A percentile compares a stretch with the other conserved stretches of the same genome.
phyloP scores from a whole-genome alignment of 2,113 vertebrate species.

The Hydropotes inermis region DNA sequence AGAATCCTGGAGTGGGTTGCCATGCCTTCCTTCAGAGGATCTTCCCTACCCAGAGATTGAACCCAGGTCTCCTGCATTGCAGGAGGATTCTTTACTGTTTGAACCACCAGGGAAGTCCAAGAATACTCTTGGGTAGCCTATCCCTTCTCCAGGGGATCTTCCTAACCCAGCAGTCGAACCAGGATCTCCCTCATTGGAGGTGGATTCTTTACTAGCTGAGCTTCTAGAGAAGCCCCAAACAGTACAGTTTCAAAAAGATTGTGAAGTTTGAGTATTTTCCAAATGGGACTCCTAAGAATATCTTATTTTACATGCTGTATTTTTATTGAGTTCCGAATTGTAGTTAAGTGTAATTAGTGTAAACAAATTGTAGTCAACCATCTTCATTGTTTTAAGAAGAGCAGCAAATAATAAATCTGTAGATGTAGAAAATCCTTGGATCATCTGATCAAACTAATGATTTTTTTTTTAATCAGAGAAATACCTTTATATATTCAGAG shows the following conservation, averaged over 20 bases:
- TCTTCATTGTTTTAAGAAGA: not conserved
- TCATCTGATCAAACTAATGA: not conserved
- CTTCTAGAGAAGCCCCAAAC: not conserved
- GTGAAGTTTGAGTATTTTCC: not conserved
- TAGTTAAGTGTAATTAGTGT: not conserved
- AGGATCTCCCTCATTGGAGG: not conserved
- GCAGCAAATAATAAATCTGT: not conserved
- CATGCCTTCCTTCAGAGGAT: not conserved
- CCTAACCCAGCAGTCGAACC: not conserved
- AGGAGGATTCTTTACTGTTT: not conserved
- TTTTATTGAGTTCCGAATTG: not conserved
- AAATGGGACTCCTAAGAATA: not conserved
- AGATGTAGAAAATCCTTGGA: not conserved
- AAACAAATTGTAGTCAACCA: not conserved
- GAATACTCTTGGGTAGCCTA: not conserved
- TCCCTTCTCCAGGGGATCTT: not conserved
- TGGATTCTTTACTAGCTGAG: not conserved
- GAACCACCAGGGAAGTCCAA: not conserved
- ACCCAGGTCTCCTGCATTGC: not conserved
- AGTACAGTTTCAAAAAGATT: not conserved
- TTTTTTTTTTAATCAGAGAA: not conserved
- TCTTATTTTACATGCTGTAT: not conserved
- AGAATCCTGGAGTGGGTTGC: not conserved
- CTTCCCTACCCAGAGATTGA: not conserved
- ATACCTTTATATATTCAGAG: not conserved